Evolutionary conservation across 2,113 vertebrate species (phyloP).

Genomic region (Saccopteryx leptura): DNA sequence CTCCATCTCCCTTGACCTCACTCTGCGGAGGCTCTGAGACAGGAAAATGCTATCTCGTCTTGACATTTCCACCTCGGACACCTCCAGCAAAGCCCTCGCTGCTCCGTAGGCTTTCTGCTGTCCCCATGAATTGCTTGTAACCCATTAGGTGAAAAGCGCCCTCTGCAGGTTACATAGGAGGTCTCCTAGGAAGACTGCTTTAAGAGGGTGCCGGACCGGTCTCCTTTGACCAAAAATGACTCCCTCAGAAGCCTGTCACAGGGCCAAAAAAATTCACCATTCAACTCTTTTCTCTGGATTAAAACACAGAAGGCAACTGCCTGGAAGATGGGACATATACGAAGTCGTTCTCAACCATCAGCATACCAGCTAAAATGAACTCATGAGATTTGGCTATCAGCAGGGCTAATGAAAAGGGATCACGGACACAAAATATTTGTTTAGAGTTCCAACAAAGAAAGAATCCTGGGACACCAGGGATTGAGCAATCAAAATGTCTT

Average conservation of each 20-base stretch:
- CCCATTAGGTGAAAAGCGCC: neutral
- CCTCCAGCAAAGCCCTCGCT: neutral
- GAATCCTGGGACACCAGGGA: neutral
- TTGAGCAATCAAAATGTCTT: neutral
- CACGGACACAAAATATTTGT: neutral
- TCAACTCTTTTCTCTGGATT: neutral
- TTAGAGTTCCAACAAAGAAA: neutral
- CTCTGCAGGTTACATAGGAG: neutral
- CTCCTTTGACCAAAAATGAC: neutral
- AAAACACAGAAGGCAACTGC: neutral
- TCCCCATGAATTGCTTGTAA: neutral
- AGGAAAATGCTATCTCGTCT: neutral
- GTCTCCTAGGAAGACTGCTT: neutral
- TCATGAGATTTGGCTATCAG: neutral
- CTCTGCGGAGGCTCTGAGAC: neutral
- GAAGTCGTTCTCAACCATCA: neutral
- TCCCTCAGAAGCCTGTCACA: neutral
- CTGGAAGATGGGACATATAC: neutral
- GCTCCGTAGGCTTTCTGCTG: neutral
- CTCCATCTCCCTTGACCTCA: neutral
- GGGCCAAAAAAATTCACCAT: neutral
- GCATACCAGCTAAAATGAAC: neutral
- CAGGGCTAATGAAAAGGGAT: neutral
- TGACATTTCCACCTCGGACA: neutral
- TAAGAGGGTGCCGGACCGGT: neutral